Base-by-base conservation (phyloP, 1,140 invertebrate genomes). In the Drosophila cardini region DNA sequence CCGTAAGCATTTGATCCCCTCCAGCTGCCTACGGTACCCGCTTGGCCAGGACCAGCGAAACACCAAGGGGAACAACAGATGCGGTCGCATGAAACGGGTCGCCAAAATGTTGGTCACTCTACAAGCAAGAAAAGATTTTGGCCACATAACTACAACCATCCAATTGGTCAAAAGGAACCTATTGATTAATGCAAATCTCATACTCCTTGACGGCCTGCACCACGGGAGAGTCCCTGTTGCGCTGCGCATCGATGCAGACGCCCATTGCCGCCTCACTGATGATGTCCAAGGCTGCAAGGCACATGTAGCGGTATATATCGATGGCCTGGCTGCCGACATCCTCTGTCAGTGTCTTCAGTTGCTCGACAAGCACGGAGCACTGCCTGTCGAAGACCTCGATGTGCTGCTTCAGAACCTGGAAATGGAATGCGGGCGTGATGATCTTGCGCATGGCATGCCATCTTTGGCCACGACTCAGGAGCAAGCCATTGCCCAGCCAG, bases 221-320 rank as follows among this genome's bases (percentile, higher is more conserved):
- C 91, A 97, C 98, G 72, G 95, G 93, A 0, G 95, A 96, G 55
- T 95, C 93, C 1, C 84, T 89, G 76, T 96, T 92, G 16, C 91
- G 91, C 92, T 98, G 97, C 1, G 96, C 95, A 90, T 95, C 93
- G 2, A 98, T 91, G 55, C 94, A 93, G 1, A 95, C 93, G 1
- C 97, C 97, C 96, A 98, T 97, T 4, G 97, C 96, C 8, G 96
- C 96, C 93, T 98, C 96, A 94, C 90, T 16, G 43, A 90, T 90
- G 7, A 90, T 83, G 58, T 90, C 85, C 42, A 91, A 43, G 0
- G 90, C 70, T 2, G 68, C 60, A n/a, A 90, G 55, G 4, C 78
- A 76, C 36, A 90, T 63, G 32, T 63, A 60, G 0, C 71, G 68
- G 69, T 75, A 75, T n/a, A 90, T 82, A 53, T 90, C 72, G 9